Conservation (phyloP, 2,113 vertebrate genomes). For the Phoenicopterus ruber region DNA sequence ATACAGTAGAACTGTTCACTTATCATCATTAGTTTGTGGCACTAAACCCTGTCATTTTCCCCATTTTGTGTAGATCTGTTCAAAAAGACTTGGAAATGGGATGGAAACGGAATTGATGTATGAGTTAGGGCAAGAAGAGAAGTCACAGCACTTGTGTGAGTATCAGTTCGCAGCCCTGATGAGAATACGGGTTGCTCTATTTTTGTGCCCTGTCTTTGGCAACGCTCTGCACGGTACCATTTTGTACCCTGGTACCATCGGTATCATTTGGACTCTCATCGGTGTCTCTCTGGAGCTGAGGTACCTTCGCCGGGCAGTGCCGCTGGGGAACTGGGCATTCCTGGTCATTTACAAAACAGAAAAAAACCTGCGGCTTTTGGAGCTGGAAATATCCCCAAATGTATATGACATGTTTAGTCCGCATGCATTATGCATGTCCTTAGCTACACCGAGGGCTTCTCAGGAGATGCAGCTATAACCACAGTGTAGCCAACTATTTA, state of each 20-base stretch:
- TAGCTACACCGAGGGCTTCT: neutral
- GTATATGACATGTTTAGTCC: neutral
- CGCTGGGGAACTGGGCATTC: rapidly evolving
- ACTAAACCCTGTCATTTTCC: neutral
- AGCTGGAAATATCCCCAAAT: neutral
- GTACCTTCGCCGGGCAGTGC: neutral
- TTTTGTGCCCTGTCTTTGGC: neutral
- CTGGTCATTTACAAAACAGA: neutral
- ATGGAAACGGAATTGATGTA: neutral
- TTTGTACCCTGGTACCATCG: neutral
- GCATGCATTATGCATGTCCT: neutral
- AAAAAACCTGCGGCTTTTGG: neutral
- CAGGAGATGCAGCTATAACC: neutral
- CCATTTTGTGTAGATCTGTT: neutral
- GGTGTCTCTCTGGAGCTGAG: neutral
- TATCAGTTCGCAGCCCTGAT: neutral
- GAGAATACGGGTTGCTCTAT: rapidly evolving
- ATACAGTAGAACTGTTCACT: neutral
- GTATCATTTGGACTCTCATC: rapidly evolving
- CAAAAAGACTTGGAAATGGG: neutral
- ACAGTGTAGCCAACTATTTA: neutral
- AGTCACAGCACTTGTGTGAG: neutral
- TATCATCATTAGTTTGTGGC: neutral
- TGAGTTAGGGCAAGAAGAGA: neutral
- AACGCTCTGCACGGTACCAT: rapidly evolving